These are phyloP conservation scores for Pteromalus puparum DNA, from an alignment of 1,140 invertebrate species.

Conservation along the genomic window DNA sequence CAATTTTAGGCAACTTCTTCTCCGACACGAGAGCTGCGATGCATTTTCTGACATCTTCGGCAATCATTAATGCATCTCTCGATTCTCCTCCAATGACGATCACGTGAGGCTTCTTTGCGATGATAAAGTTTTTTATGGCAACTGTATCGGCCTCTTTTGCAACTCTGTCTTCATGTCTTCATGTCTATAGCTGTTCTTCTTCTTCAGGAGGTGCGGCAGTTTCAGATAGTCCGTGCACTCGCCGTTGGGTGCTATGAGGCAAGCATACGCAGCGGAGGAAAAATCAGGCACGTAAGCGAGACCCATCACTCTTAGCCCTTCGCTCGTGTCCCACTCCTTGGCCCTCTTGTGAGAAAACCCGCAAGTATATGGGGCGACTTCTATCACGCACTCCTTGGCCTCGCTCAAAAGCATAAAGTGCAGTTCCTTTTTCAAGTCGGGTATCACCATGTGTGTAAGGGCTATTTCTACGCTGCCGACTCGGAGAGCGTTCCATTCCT, in stretches of 20 bases:
- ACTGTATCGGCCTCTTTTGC: slow-evolving; percentile 89
- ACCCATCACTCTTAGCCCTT: slow-evolving; percentile 91
- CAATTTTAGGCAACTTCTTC: slow-evolving; percentile 92
- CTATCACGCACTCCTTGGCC: slow-evolving; percentile 93
- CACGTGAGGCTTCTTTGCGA: slow-evolving; percentile 95
- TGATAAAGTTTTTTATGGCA: slow-evolving; percentile 90
- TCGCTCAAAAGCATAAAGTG: slow-evolving; percentile 87
- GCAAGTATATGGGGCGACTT: slow-evolving; percentile 89
- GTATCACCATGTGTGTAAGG: slow-evolving; percentile 91
- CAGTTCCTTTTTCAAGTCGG: slow-evolving; percentile 92
- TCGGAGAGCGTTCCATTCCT: slow-evolving; percentile 96
- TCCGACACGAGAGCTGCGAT: slow-evolving; percentile 86
- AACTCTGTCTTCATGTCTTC: slow-evolving; percentile 84
- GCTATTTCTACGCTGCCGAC: slow-evolving; percentile 92
- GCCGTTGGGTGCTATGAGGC: slow-evolving; percentile 90
- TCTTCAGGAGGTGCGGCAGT: slow-evolving; percentile 88
- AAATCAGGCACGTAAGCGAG: slow-evolving; percentile 92
- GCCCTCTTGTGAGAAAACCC: slow-evolving; percentile 86
- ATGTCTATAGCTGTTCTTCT: slow-evolving; percentile 84
- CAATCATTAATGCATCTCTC: slow-evolving; percentile 89
- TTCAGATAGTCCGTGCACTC: slow-evolving; percentile 94
- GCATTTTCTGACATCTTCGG: slow-evolving; percentile 88
- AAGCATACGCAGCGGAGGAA: slow-evolving; percentile 92
- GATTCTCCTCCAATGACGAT: slow-evolving; percentile 94
- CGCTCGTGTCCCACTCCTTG: slow-evolving; percentile 91